These are phyloP conservation scores for Fringilla coelebs DNA, from an alignment of 2,797 vertebrate genomes.

Conservation along the genomic window DNA sequence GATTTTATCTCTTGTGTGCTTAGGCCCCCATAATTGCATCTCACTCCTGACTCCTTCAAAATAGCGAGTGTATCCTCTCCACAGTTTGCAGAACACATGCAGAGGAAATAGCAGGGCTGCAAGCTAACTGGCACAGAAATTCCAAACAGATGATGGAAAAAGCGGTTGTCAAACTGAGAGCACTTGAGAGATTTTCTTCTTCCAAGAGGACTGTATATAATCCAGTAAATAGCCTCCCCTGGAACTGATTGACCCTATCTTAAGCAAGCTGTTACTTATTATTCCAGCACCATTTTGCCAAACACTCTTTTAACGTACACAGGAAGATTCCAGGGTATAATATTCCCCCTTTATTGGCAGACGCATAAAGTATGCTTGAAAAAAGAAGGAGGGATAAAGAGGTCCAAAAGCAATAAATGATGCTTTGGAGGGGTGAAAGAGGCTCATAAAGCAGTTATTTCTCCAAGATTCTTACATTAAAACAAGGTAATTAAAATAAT, in stretches of 20 bases:
- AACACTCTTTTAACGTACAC: neutral
- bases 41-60: slow-evolving; percentile 82
- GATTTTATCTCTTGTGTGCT: slow-evolving; percentile 78
- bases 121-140: slow-evolving; percentile 70
- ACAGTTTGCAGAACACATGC: slow-evolving; percentile 70
- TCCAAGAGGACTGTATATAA: slow-evolving; percentile 56
- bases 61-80: slow-evolving; percentile 73
- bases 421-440: neutral
- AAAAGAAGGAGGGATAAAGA: neutral
- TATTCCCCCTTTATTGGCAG: slow-evolving; percentile 55
- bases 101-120: slow-evolving; percentile 73
- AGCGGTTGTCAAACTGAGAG: slow-evolving; percentile 67
- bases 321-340: slow-evolving; percentile 56
- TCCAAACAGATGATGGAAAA: slow-evolving; percentile 79
- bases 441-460: slow-evolving; percentile 23
- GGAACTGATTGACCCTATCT: slow-evolving; percentile 38
- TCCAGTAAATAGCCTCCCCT: slow-evolving; percentile 64
- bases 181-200: slow-evolving; percentile 64
- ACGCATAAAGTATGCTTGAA: slow-evolving; percentile 24
- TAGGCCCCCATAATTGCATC: slow-evolving; percentile 81
- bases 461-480: slow-evolving; percentile 34
- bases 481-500: slow-evolving; percentile 38
- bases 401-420: slow-evolving; percentile 37
- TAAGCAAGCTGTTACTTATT: slow-evolving; percentile 49
- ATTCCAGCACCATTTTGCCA: slow-evolving; percentile 53